Evolutionary conservation across 2,888 invertebrate genomes (phyloP).

Genomic region (Leptinotarsa rubiginosa): DNA sequence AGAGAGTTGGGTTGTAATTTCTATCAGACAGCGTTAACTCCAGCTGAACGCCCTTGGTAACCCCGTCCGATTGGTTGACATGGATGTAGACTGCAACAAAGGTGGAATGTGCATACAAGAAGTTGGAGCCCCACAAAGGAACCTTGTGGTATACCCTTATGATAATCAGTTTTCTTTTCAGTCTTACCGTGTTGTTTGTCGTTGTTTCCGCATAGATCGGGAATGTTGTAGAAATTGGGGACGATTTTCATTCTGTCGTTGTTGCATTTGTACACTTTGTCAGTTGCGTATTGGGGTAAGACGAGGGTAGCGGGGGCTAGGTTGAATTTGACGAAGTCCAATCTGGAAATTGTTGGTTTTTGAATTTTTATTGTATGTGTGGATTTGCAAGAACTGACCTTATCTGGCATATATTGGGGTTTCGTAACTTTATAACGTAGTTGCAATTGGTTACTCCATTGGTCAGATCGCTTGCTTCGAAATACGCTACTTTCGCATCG

Average conservation of each 20-base stretch:
- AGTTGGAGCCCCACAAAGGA: not conserved
- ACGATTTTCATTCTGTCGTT: conserved; percentile 70
- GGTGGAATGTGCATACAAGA: not conserved
- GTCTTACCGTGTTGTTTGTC: conserved; percentile 72
- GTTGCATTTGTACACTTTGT: conserved; percentile 61
- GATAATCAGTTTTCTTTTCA: not conserved
- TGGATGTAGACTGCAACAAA: conserved; percentile 55
- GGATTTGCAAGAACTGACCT: conserved; percentile 57
- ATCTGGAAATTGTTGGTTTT: conserved; percentile 50
- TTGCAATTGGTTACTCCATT: conserved; percentile 68
- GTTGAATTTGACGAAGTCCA: conserved; percentile 72
- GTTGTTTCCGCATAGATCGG: conserved; percentile 73
- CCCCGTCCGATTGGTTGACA: conserved; percentile 51
- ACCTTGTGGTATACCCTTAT: not conserved
- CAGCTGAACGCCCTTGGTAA: conserved; percentile 49
- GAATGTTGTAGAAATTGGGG: conserved; percentile 68
- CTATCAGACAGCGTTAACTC: conserved; percentile 64
- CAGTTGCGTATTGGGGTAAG: conserved; percentile 63
- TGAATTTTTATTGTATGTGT: not conserved
- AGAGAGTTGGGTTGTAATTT: conserved; percentile 56
- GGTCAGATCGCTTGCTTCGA: conserved; percentile 59
- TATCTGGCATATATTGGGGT: conserved; percentile 73
- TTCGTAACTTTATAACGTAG: conserved; percentile 71
- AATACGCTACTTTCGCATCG: conserved; percentile 59
- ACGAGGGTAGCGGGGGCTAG: conserved; percentile 60